phyloP scores from a whole-genome alignment of 2,113 vertebrate species.

The Lagopus muta region DNA sequence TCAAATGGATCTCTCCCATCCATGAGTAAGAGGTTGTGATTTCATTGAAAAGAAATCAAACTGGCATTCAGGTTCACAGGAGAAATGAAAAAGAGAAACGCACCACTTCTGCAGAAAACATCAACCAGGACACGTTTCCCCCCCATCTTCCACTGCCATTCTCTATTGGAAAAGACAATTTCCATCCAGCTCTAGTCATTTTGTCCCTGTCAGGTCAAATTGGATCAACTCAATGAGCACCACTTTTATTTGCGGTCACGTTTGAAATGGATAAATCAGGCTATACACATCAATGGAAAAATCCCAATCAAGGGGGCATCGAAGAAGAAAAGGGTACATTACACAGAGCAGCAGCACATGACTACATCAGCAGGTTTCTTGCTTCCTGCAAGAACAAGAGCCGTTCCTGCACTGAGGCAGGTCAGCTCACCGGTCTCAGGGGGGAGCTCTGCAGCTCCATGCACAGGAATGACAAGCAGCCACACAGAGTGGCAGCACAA shows the following conservation, averaged over 20 bases:
- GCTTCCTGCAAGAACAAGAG: neutral
- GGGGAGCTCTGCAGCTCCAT: neutral
- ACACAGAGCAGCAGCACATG: neutral
- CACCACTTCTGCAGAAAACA: neutral
- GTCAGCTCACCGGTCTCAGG: neutral
- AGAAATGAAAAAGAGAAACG: neutral
- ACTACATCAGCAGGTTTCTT: neutral
- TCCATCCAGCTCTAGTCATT: conserved; percentile 36
- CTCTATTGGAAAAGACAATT: conserved; percentile 35
- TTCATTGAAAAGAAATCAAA: neutral
- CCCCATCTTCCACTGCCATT: neutral
- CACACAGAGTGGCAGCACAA: neutral
- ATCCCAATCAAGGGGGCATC: conserved; percentile 11
- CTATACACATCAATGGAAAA: conserved; percentile 61
- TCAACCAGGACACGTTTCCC: neutral
- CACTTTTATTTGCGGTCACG: conserved; percentile 42
- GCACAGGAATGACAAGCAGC: neutral
- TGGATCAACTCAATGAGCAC: neutral
- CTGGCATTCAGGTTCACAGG: neutral
- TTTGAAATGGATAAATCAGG: conserved; percentile 56
- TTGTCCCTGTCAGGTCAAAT: conserved; percentile 65
- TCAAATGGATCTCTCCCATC: neutral
- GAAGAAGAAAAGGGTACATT: neutral
- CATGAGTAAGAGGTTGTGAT: neutral
- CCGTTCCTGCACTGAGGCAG: neutral